Base-by-base conservation (phyloP, 1,140 invertebrate genomes). In the Procambarus clarkii region DNA sequence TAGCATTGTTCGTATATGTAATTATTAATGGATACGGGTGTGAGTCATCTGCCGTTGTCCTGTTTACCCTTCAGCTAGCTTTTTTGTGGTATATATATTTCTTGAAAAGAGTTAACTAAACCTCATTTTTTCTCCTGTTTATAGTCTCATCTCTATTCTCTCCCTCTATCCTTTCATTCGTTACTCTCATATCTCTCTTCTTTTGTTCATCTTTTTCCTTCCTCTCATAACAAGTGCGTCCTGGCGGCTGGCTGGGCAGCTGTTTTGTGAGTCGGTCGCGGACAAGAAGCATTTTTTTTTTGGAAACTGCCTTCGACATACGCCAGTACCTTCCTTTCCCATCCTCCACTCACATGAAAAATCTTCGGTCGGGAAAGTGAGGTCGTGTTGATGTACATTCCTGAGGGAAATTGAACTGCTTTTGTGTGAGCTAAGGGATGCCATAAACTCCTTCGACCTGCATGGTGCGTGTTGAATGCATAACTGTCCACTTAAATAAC, bases 401-500 rank as follows among this genome's bases (percentile, higher is more conserved):
- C 46, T 81, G 24, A 50, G 80, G 88, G 88, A 90, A 90, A 90
- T 90, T 90, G 88, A 90, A 90, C 88, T 90, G 88, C 88, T 90
- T 90, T 90, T 90, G 88, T 90, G 88, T 90, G 88, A 90, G 88
- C 80, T 83, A 90, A 84, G 88, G 69, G 71, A 50, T 11, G 48
- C 7, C 80, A 81, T 90, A 90, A 90, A 90, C 69, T 84, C 24
- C 18, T 9, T 50, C 81, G 50, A 77, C 81, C 88, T 77, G 88
- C 81, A 84, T 77, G 80, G 88, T 90, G 88, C 81, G 80, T 90
- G 88, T 90, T 84, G 88, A 90, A 90, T 90, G 74, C 88, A 90
- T 90, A 84, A 90, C 80, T 90, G 88, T 90, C 88, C 88, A 64
- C 50, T 84, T 90, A 90, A 90, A 90, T 81, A 82, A 84, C 88